phyloP scores from a whole-genome alignment of 2,888 invertebrate species.

The Alitta virens region DNA sequence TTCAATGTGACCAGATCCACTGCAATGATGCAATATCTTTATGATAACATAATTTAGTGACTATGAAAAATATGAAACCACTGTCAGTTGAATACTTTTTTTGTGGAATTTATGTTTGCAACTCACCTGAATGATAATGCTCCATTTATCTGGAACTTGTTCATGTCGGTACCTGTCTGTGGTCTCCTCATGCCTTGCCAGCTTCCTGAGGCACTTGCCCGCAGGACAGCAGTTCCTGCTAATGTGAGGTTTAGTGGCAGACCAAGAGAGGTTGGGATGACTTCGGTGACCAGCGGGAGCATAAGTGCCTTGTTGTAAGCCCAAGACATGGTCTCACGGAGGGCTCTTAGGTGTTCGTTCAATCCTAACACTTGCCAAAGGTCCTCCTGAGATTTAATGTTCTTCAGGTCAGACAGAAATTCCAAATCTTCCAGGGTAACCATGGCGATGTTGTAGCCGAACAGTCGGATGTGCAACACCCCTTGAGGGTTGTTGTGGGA shows the following conservation, averaged over 20 bases:
- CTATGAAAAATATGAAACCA: too few species aligned
- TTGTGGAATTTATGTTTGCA: too few species aligned
- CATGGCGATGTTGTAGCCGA: not conserved
- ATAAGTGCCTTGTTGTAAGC: not conserved
- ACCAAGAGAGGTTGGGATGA: constrained; percentile 1
- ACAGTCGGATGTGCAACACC: not conserved
- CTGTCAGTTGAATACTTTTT: too few species aligned
- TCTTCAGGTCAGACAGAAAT: not conserved
- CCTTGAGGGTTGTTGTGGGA: not conserved
- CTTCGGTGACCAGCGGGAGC: not conserved
- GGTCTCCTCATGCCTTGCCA: not conserved
- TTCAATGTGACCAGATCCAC: too few species aligned
- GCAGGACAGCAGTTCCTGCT: not conserved
- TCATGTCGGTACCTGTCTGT: not conserved
- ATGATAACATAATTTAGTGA: too few species aligned
- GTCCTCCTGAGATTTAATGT: not conserved
- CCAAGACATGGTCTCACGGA: not conserved
- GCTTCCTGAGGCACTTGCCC: not conserved
- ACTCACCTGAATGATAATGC: not conserved
- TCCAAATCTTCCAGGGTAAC: not conserved
- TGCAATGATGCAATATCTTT: too few species aligned
- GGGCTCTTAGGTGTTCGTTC: not conserved
- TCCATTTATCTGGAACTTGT: not conserved
- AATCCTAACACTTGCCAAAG: not conserved
- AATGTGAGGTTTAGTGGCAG: not conserved